Conservation (phyloP, 2,113 vertebrate genomes). For the Channa maculata region DNA sequence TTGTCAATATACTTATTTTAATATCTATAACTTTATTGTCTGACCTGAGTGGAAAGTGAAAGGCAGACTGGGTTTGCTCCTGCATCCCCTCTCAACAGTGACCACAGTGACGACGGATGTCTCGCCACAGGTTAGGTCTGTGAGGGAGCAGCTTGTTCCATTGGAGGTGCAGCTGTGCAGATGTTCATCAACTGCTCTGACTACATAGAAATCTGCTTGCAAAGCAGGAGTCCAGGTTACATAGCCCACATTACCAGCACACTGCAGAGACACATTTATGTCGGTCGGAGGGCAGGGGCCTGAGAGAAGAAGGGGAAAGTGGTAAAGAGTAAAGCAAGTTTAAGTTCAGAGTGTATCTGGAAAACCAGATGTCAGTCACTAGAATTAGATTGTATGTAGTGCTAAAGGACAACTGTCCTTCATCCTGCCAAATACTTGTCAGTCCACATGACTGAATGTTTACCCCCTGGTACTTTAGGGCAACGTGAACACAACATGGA, state of each 20-base stretch:
- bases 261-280: slow-evolving; percentile 68
- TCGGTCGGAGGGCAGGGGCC: slow-evolving; percentile 79
- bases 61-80: slow-evolving; percentile 70
- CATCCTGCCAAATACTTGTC: too few species aligned
- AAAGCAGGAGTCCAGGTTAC: slow-evolving; percentile 73
- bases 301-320: slow-evolving; percentile 10
- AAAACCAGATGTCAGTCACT: too few species aligned
- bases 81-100: slow-evolving; percentile 75
- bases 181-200: slow-evolving; percentile 31
- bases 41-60: slow-evolving; percentile 76
- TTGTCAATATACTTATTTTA: too few species aligned
- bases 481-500: too few species aligned
- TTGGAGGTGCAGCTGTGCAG: slow-evolving; percentile 70
- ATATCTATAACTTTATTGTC: background rate
- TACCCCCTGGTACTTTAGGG: too few species aligned
- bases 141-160: slow-evolving; percentile 70
- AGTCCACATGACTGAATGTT: too few species aligned
- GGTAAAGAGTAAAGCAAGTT: too few species aligned
- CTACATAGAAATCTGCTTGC: slow-evolving; percentile 71
- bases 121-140: slow-evolving; percentile 74
- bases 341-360: too few species aligned
- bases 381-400: too few species aligned
- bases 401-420: too few species aligned
- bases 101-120: slow-evolving; percentile 62
- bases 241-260: slow-evolving; percentile 65